Evolutionary conservation across 1,140 invertebrate genomes (phyloP).

Genomic region (Kradibia gibbosae): DNA sequence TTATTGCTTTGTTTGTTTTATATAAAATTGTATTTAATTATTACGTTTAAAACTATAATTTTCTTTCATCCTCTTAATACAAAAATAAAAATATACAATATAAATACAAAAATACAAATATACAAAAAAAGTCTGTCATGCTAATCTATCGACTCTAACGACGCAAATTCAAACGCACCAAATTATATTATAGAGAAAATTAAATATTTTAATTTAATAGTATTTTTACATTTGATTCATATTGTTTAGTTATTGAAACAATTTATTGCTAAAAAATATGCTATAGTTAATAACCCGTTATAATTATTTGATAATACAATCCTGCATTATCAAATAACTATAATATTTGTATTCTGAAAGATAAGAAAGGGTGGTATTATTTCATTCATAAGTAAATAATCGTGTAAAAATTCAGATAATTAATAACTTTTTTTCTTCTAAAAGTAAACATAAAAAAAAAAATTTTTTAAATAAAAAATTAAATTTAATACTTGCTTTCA

Average conservation of each 20-base stretch:
- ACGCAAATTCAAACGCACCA: too few species aligned
- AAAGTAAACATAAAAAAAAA: not conserved
- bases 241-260: slow-evolving; percentile 19
- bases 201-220: not conserved
- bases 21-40: too few species aligned
- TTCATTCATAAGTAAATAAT: slow-evolving; percentile 3
- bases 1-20: not conserved
- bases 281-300: not conserved
- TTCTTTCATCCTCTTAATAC: too few species aligned
- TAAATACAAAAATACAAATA: too few species aligned
- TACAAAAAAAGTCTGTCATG: too few species aligned
- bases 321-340: slow-evolving; percentile 27
- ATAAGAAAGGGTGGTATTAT: slow-evolving; percentile 1
- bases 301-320: slow-evolving; percentile 18
- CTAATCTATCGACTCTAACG: too few species aligned
- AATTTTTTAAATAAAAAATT: too few species aligned
- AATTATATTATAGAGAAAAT: too few species aligned
- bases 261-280: slow-evolving; percentile 25
- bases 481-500: not conserved
- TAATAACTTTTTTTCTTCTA: too few species aligned
- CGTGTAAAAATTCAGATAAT: not conserved
- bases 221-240: too few species aligned
- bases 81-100: too few species aligned
- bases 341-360: not conserved
- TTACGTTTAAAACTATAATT: too few species aligned